Evolutionary conservation across 2,888 invertebrate genomes (phyloP).

Genomic region (Sialis lutaria): DNA sequence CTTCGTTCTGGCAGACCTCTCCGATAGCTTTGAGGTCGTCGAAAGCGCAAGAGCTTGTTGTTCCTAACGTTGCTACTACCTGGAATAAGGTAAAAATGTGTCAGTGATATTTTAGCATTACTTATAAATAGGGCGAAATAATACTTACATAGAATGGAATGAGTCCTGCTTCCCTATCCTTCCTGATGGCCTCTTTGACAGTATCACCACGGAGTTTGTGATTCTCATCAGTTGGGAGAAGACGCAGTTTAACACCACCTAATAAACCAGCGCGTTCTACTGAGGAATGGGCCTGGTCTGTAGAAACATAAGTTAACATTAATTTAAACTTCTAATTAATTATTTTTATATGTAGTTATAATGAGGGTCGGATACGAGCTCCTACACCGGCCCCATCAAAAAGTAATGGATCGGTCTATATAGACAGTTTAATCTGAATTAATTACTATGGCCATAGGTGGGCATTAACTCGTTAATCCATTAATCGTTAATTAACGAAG

Average conservation of each 20-base stretch:
- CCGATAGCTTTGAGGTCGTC: constrained; percentile 82
- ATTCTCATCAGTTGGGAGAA: constrained; percentile 52
- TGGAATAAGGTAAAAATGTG: constrained; percentile 21
- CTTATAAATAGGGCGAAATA: too few species aligned
- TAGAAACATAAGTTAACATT: too few species aligned
- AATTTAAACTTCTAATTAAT: too few species aligned
- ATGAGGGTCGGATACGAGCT: too few species aligned
- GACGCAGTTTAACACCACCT: constrained; percentile 66
- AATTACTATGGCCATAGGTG: too few species aligned
- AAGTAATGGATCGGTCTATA: too few species aligned
- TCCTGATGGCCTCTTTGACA: constrained; percentile 58
- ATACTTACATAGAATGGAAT: constrained; percentile 87
- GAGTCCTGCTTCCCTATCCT: constrained; percentile 74
- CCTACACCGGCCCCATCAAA: too few species aligned
- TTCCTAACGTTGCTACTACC: constrained; percentile 81
- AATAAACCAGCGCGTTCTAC: constrained; percentile 84
- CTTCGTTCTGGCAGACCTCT: constrained; percentile 59
- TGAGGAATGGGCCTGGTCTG: constrained; percentile 82
- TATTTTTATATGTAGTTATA: too few species aligned
- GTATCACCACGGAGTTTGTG: constrained; percentile 58
- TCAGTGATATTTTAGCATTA: too few species aligned
- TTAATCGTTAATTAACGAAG: too few species aligned
- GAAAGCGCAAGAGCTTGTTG: constrained; percentile 91
- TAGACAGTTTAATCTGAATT: too few species aligned
- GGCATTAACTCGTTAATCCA: too few species aligned